Evolutionary conservation across 2,113 vertebrate species (phyloP), one percentile per base, ranked within the genome.

Genomic region (Gnathonemus echidnorhynchus): DNA sequence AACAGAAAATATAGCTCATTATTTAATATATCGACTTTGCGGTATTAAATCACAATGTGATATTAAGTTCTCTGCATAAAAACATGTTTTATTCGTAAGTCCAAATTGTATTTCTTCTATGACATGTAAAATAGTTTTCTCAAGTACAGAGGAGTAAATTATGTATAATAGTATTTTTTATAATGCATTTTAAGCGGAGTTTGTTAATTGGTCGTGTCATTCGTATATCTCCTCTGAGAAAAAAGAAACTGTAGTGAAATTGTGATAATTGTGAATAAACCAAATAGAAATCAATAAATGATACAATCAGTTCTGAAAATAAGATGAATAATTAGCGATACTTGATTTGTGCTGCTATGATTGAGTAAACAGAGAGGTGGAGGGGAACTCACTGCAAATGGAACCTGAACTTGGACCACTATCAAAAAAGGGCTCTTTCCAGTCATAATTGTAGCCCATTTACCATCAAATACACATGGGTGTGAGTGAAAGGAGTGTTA

Each of bases 391-490:
- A 31, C 42, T n/a, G 42, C 45, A 74, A 66, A 70, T 86, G 31
- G 56, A 89, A 70, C 88, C 42, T 35, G 92, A 91, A 45, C 11
- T 53, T 15, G 35, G 70, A 58, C 62, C 50, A 45, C 91, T 94
- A 94, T 94, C 95, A 94, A 95, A 96, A 94, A 93, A 92, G 88
- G 35, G 92, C 95, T 94, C 93, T 93, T 93, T 93, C 93, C 90
- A 94, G 95, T 95, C 92, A 95, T 96, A 95, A 96, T 95, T 95
- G 92, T 91, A 94, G 95, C 95, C 95, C 93, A 93, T 97, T 96
- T 95, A 94, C 93, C 95, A 93, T 95, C 96, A 96, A 96, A 95
- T 93, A 96, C 87, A 93, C 93, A 93, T 93, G 94, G 93, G 95
- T 93, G 95, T 97, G 35, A 45, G 95, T 86, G 90, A 94, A 93